Evolutionary conservation across 2,888 invertebrate genomes (phyloP), one percentile per base, ranked within the genome.

Genomic region (Mesorhabditis belari): DNA sequence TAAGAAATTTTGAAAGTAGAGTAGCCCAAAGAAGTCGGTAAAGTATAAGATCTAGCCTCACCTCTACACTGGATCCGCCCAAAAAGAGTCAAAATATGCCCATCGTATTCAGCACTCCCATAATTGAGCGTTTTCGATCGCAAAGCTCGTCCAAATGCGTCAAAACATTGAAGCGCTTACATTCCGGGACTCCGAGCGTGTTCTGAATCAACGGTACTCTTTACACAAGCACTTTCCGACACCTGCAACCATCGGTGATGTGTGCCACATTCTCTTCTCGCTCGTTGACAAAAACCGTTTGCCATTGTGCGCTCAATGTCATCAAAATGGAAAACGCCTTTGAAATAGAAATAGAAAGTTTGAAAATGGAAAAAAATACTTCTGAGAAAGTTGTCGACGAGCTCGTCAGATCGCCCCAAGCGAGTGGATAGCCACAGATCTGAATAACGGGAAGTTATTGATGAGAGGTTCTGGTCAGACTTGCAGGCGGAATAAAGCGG

Each of bases 171-270:
- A 72, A 58, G 4, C 73, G 62, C 24, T 71, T 69, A n/a, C 65
- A 59, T 56, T 77, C 75, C 25, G 76, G 63, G 5, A 69, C 49
- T 29, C 69, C 75, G 3, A 71, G 63, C 3, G 69, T 55, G 17
- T 63, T 68, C 71, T 74, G 53, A 60, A 70, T n/a, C n/a, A n/a
- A n/a, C 58, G 35, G 12, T 9, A 44, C n/a, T 4, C 2, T 28
- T 28, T n/a, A 12, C 24, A 56, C 56, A 44, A 57, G 24, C 19
- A 5, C 25, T 44, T n/a, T 23, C 6, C n/a, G 57, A 21, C 12
- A 63, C 67, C 60, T 70, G 73, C 3, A 70, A 23, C 76, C 76
- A 76, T 59, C 67, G 66, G 24, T 63, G 62, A 60, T 76, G 76
- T n/a, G 54, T 60, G 4, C 58, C 49, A 55, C 76, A 76, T 1